A percentile compares a stretch with the other conserved stretches of the same genome.
phyloP scores from a whole-genome alignment of 1,140 invertebrate genomes.

The Bombus confusus region DNA sequence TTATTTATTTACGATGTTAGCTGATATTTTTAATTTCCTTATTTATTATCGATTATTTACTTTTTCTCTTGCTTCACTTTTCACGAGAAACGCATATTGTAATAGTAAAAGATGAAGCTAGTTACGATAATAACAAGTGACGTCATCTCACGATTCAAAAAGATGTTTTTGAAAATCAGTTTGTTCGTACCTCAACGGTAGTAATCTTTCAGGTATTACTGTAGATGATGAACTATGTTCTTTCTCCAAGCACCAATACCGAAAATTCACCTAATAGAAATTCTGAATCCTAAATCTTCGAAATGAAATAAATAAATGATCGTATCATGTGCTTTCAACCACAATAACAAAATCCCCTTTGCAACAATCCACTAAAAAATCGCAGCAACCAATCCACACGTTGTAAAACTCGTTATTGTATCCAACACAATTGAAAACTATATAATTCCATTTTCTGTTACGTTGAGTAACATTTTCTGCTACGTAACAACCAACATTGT shows the following conservation, averaged over 20 bases:
- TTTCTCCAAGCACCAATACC: too few species aligned
- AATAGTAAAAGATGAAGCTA: too few species aligned
- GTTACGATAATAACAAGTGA: too few species aligned
- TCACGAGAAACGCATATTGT: too few species aligned
- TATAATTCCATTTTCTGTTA: conserved; percentile 1
- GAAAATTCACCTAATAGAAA: too few species aligned
- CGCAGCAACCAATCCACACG: not conserved
- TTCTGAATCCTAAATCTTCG: not conserved
- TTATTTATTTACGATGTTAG: not conserved
- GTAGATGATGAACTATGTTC: too few species aligned
- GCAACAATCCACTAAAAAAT: not conserved
- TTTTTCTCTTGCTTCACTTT: not conserved
- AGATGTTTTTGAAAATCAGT: too few species aligned
- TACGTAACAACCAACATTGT: too few species aligned
- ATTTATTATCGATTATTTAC: not conserved
- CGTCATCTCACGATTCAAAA: too few species aligned
- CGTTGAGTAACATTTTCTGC: not conserved
- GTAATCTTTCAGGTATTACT: too few species aligned
- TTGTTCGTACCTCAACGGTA: too few species aligned
- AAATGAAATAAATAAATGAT: not conserved
- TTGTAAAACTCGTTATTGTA: not conserved
- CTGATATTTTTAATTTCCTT: not conserved
- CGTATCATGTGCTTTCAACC: not conserved
- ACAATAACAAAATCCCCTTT: not conserved
- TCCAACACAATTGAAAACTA: not conserved